Percentiles rank a stretch among this genome's conserved stretches.
These are phyloP conservation scores for Phenganax stokvisi DNA, from an alignment of 92 coral and sea anemone genomes.

Conservation along the genomic window DNA sequence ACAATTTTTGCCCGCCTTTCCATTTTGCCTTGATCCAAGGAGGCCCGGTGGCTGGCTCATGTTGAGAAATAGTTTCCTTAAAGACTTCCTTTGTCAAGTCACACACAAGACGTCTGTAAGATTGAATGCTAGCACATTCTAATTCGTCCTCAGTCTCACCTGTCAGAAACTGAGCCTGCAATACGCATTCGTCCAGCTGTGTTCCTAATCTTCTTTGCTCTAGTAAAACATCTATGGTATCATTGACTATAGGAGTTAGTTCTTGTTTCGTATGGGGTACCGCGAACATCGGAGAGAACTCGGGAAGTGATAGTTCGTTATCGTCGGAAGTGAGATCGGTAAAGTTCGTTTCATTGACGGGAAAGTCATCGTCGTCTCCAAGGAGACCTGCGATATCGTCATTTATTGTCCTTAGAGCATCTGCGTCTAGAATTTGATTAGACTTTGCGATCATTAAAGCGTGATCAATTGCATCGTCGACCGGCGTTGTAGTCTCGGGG, in stretches of 20 bases:
- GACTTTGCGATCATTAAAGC: slow-evolving; percentile 26
- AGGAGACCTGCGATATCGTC: slow-evolving; percentile 34
- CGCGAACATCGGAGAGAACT: slow-evolving; percentile 49
- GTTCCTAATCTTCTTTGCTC: slow-evolving; percentile 56
- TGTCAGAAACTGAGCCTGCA: slow-evolving; percentile 62
- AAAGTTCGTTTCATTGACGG: slow-evolving; percentile 10
- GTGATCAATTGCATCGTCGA: slow-evolving; percentile 10
- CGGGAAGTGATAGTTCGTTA: slow-evolving; percentile 16
- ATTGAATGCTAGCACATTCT: slow-evolving; percentile 61
- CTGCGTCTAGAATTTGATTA: slow-evolving; percentile 15
- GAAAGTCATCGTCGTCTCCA: slow-evolving; percentile 30
- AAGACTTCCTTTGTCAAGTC: slow-evolving; percentile 81
- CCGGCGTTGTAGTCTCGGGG: background rate
- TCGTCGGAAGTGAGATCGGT: background rate
- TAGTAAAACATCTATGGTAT: slow-evolving; percentile 31
- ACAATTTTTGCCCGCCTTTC: slow-evolving; percentile 41
- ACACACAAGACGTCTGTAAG: slow-evolving; percentile 69
- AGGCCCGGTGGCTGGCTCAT: slow-evolving; percentile 66
- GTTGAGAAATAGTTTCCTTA: slow-evolving; percentile 64
- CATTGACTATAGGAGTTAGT: slow-evolving; percentile 58
- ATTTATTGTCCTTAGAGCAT: slow-evolving; percentile 27
- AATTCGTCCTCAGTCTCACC: slow-evolving; percentile 59
- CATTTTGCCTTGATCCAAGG: slow-evolving; percentile 85
- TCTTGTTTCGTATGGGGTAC: slow-evolving; percentile 77
- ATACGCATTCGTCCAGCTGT: slow-evolving; percentile 51